phyloP scores from a whole-genome alignment of 2,888 invertebrate genomes.

The Tuberolachnus salignus region DNA sequence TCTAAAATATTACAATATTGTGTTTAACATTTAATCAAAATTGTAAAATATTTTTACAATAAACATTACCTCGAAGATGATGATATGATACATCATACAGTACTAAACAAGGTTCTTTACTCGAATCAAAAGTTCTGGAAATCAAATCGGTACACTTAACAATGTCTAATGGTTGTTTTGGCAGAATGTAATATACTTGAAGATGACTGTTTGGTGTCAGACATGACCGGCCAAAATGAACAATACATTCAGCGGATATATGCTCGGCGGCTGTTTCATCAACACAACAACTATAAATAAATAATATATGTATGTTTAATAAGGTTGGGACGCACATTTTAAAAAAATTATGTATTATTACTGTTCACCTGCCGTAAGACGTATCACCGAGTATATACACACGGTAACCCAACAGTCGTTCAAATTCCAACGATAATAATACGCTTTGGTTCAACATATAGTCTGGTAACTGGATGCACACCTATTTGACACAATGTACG shows the following conservation, averaged over 20 bases:
- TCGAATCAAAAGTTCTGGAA: neutral
- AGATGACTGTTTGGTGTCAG: constrained; percentile 76
- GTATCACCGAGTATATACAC: constrained; percentile 88
- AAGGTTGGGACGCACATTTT: neutral
- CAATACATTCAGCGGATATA: constrained; percentile 79
- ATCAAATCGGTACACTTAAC: constrained; percentile 61
- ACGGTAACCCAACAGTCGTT: constrained; percentile 66
- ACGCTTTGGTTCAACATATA: constrained; percentile 74
- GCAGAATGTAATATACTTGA: constrained; percentile 77
- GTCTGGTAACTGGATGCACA: constrained; percentile 93
- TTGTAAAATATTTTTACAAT: neutral
- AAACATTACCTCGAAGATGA: constrained; percentile 58
- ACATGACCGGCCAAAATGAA: constrained; percentile 92
- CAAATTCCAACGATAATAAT: constrained; percentile 68
- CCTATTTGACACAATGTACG: constrained; percentile 66
- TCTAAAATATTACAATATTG: constrained; percentile 11
- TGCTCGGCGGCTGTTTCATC: constrained; percentile 91
- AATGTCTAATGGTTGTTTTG: constrained; percentile 69
- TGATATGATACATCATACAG: constrained; percentile 70
- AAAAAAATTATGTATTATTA: neutral
- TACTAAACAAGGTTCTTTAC: constrained; percentile 65
- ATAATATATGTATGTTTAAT: neutral
- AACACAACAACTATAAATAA: constrained; percentile 78
- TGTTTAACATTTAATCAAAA: neutral
- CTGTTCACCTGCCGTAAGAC: constrained; percentile 79